Evolutionary conservation across 2,797 vertebrate species (phyloP), one percentile per base, ranked within the genome.

Genomic region (Carapus acus): DNA sequence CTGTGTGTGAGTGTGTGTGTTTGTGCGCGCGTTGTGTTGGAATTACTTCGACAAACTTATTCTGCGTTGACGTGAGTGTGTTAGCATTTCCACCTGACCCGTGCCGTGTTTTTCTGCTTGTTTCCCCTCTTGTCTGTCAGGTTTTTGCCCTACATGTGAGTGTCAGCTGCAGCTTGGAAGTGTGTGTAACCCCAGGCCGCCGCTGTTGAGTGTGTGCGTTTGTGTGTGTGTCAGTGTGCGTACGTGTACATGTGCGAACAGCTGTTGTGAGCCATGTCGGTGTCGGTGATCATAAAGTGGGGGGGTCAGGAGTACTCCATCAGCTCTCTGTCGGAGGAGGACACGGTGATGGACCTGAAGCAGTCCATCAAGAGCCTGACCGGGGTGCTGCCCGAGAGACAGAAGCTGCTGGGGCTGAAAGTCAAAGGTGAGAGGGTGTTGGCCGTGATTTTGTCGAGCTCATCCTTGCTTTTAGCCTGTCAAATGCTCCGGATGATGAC

Each of bases 281-380:
- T 99, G 22, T 96, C 94, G 54, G 91, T 99, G 60, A 98, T 98
- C 51, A 96, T 99, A 71, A 99, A 99, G 79, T 99, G 96, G 96
- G 93, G 96, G 50, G 96, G 96, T 20, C 96, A 98, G 79, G 96
- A 99, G 73, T 99, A 97, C 85, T 91, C 91, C 3, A 92, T 99
- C 84, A 93, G 91, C 34, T 92, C 94, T 0, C 85, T 99, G 44
- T 96, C 93, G 14, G 96, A 98, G 83, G 96, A 99, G 54, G 96
- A 99, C 78, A 99, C 96, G 0, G 91, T 98, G 61, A 47, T 96
- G 76, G 96, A 99, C 74, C 90, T 99, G 55, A 99, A 99, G 52
- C 94, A 96, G 71, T 98, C 94, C 62, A 95, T 99, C 51, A 98
- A 96, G 86, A 91, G 89, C 38, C 86, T 98, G 43, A 99, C 96